These are phyloP conservation scores for Zaprionus vittiger DNA, from an alignment of 1,140 invertebrate genomes.

Conservation along the genomic window DNA sequence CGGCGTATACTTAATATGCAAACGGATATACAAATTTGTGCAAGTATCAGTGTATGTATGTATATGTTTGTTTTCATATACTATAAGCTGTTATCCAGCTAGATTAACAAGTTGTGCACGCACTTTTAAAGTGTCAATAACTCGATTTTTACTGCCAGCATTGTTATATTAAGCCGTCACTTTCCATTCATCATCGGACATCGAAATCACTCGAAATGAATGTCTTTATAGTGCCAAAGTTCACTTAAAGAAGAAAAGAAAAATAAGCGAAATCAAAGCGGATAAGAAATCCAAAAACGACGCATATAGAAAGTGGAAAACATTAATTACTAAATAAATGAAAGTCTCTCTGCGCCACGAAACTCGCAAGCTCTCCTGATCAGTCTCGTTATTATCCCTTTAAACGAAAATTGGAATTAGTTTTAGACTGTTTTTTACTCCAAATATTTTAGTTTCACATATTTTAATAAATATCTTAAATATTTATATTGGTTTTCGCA, in stretches of 20 bases:
- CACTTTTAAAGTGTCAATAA: conserved; percentile 42
- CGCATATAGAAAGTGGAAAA: conserved; percentile 29
- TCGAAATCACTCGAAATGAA: conserved; percentile 40
- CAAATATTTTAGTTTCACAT: no score
- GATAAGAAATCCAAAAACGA: conserved; percentile 15
- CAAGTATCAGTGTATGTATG: background rate
- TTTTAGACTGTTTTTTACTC: no score
- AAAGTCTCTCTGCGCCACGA: conserved; percentile 29
- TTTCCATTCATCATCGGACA: conserved; percentile 47
- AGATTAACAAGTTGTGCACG: conserved; percentile 51
- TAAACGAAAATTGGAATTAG: no score
- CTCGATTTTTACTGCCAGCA: conserved; percentile 35
- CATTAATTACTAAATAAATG: conserved; percentile 41
- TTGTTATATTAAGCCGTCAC: conserved; percentile 40
- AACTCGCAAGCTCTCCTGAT: conserved; percentile 5
- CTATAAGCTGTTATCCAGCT: conserved; percentile 37
- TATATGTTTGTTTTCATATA: background rate
- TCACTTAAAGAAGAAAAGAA: conserved; percentile 33
- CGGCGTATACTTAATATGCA: conserved; percentile 49
- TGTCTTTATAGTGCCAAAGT: conserved; percentile 39
- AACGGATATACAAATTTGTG: conserved; percentile 39
- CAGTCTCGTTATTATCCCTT: background rate
- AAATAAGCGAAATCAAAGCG: conserved; percentile 24
- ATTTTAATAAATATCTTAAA: no score
- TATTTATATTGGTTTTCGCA: no score